A percentile compares a stretch with the other conserved stretches of the same genome.
Evolutionary conservation across 37 sponge, comb jelly and placozoan species (phyloP).

Genomic region (Ianthella basta): DNA sequence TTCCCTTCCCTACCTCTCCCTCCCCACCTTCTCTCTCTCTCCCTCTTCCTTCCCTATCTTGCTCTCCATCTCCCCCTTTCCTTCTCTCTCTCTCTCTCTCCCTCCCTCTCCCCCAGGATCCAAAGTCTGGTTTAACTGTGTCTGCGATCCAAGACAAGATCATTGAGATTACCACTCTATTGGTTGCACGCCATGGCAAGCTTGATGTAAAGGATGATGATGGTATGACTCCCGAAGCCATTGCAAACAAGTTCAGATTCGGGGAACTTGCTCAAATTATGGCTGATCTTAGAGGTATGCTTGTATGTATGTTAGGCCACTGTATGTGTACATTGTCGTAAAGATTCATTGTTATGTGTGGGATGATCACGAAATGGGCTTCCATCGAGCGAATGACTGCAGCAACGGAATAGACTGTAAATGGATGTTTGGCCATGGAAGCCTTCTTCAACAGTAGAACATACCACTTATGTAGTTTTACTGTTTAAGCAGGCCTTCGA

Average conservation of each 20-base stretch:
- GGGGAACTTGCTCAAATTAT: conserved; percentile 1
- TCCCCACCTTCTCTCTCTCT: background rate
- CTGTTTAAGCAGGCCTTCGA: too few species aligned
- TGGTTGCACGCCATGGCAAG: conserved; percentile 11
- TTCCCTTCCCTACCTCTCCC: conserved; percentile 14
- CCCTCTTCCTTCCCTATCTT: background rate
- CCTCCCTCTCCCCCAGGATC: background rate
- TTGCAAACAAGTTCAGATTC: conserved; percentile 4
- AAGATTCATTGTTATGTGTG: too few species aligned
- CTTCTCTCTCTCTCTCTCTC: conserved; percentile 5
- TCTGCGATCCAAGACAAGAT: conserved; percentile 19
- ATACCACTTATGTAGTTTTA: too few species aligned
- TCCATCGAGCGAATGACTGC: too few species aligned
- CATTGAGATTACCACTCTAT: conserved; percentile 15
- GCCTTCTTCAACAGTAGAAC: too few species aligned
- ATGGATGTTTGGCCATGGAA: too few species aligned
- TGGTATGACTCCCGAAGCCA: background rate
- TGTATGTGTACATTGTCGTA: background rate
- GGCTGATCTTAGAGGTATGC: background rate
- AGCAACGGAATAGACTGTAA: too few species aligned
- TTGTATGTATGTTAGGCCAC: background rate
- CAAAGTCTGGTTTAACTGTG: background rate
- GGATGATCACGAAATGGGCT: too few species aligned
- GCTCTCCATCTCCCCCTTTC: conserved; percentile 7
- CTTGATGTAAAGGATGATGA: background rate